Base-by-base conservation (phyloP, 2,113 vertebrate genomes). In the Ivindomyrus marchei region DNA sequence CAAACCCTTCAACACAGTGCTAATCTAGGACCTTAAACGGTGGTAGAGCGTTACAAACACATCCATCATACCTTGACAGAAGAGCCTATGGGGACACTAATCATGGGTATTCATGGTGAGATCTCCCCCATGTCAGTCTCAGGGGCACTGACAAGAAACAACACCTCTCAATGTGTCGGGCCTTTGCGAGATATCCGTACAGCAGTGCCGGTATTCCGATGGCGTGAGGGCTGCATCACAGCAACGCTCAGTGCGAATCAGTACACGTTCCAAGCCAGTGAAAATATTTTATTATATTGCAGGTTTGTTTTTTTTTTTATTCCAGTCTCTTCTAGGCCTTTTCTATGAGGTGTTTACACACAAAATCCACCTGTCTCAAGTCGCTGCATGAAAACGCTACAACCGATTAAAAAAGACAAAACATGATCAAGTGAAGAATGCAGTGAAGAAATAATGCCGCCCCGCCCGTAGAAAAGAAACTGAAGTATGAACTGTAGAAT, bases 341-440 rank as follows among this genome's bases (percentile, higher is more conserved):
- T 42, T 80, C 36, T 42, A 27, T 70, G 62, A 77, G 70, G 13
- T 77, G 70, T 77, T 39, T 77, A 77, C 89, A 89, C 89, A 86
- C 90, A 91, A 91, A 91, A 92, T 47, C 91, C 89, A 88, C 91
- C 91, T 90, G 91, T 91, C 19, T 91, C 89, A 77, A 89, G 89
- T 87, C 89, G 58, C 88, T 85, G 90, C 89, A 84, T 31, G 80
- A 85, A 70, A 89, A 62, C 21, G 2, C 21, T n/a, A 42, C 21
- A 46, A 52, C 9, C 5, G n/a, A 90, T 87, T 70, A 8, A 70
- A 27, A 39, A 39, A 62, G 53, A 70, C 83, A 87, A 89, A 83
- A 80, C 52, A 47, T 27, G 80, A 11, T 85, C 31, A 15, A 85
- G 39, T 42, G 42, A 24, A 47, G 49, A 50, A 52, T 85, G 80